Conservation (phyloP, 2,797 vertebrate genomes). For the Danio jaintianensis region DNA sequence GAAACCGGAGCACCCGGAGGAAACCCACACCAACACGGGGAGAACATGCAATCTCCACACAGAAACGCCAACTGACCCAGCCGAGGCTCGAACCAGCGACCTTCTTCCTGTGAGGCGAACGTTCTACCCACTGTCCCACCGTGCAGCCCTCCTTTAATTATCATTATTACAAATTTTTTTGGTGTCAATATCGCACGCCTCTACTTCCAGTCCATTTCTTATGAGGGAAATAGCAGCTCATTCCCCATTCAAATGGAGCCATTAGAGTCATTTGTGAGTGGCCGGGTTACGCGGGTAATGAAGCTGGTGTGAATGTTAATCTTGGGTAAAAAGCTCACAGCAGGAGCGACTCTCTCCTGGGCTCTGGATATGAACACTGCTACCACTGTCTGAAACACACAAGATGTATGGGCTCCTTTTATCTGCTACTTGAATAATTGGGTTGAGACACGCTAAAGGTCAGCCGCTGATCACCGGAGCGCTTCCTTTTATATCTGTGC, state of each 20-base stretch:
- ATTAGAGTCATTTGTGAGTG: slow-evolving; percentile 11
- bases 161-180: too few relatives aligned
- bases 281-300: slow-evolving; percentile 18
- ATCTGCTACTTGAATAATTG: slow-evolving; percentile 53
- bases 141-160: too few relatives aligned
- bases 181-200: too few relatives aligned
- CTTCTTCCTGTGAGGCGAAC: too few relatives aligned
- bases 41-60: too few relatives aligned
- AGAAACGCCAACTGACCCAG: too few relatives aligned
- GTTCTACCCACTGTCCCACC: too few relatives aligned
- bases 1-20: too few relatives aligned
- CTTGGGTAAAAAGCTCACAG: slow-evolving; percentile 33
- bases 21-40: too few relatives aligned
- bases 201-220: slow-evolving; percentile 1
- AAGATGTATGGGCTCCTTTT: slow-evolving; percentile 13
- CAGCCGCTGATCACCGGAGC: slow-evolving; percentile 18
- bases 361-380: not conserved
- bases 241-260: slow-evolving; percentile 29
- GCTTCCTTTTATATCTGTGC: slow-evolving; percentile 13
- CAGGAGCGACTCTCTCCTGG: not conserved
- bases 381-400: slow-evolving; percentile 34
- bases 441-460: slow-evolving; percentile 49
- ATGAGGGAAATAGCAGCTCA: slow-evolving; percentile 7
- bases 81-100: too few relatives aligned
- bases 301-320: slow-evolving; percentile 23